Conservation (phyloP, 2,797 vertebrate species). For the Onychomys leucogaster region DNA sequence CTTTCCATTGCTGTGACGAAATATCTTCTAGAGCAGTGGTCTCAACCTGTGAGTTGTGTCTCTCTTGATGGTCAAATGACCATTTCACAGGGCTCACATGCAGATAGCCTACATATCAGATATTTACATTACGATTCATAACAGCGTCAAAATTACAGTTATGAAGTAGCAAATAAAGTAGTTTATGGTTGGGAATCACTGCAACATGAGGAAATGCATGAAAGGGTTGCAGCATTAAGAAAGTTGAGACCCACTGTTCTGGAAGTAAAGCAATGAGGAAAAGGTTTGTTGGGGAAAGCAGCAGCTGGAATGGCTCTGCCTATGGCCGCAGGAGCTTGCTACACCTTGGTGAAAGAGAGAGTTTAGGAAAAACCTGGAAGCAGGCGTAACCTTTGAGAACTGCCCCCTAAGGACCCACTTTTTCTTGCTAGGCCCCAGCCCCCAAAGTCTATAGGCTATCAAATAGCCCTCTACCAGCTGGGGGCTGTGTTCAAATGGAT, state of each 20-base stretch:
- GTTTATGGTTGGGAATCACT: background rate
- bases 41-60: background rate
- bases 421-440: background rate
- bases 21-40: background rate
- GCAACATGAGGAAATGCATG: background rate
- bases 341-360: background rate
- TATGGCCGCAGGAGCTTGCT: background rate
- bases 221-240: background rate
- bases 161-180: background rate
- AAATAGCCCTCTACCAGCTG: background rate
- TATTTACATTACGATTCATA: background rate
- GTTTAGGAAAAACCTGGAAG: background rate
- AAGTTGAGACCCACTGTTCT: background rate
- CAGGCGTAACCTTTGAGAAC: background rate
- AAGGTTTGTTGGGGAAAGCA: background rate
- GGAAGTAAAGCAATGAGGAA: background rate
- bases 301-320: background rate
- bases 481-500: background rate
- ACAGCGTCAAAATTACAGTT: background rate
- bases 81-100: background rate
- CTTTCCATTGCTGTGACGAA: background rate
- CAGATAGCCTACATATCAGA: background rate
- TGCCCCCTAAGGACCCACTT: background rate
- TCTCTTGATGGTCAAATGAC: background rate
- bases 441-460: background rate